A percentile compares a stretch with the other conserved stretches of the same genome.
Conservation (phyloP, 2,888 invertebrate species). For the Villa cingulata region DNA sequence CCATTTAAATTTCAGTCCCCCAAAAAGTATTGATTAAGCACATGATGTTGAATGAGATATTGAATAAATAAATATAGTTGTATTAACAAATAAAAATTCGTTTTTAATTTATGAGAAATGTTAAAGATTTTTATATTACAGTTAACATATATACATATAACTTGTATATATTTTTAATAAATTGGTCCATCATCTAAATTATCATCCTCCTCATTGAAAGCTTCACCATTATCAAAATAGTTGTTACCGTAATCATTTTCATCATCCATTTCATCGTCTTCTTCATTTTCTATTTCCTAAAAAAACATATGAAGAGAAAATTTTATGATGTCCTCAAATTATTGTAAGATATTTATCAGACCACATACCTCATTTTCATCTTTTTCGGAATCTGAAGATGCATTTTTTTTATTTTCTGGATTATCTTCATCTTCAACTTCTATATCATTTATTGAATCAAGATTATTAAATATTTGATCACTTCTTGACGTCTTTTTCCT, state of each 20-base stretch:
- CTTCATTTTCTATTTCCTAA: conserved; percentile 19
- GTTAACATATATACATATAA: too few relatives aligned
- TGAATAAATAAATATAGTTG: too few relatives aligned
- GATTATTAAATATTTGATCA: conserved; percentile 27
- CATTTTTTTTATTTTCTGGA: conserved; percentile 46
- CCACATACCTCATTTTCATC: conserved; percentile 23
- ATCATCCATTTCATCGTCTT: conserved; percentile 74
- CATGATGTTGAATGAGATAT: too few relatives aligned
- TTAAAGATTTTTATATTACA: too few relatives aligned
- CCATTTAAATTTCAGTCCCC: conserved; percentile 49
- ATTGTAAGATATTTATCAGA: not conserved
- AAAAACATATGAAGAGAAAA: too few relatives aligned
- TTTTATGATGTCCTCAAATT: not conserved
- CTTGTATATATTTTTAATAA: conserved; percentile 38
- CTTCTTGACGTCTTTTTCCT: conserved; percentile 3
- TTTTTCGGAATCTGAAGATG: conserved; percentile 45
- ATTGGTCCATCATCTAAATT: conserved; percentile 72
- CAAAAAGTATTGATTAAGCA: conserved; percentile 42
- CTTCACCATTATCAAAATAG: conserved; percentile 80
- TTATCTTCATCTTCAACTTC: conserved; percentile 40
- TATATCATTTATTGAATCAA: conserved; percentile 55
- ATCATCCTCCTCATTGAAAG: conserved; percentile 76
- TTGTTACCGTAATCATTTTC: conserved; percentile 79
- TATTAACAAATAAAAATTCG: too few relatives aligned
- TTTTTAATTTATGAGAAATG: too few relatives aligned